Evolutionary conservation across 2,888 invertebrate genomes (phyloP).

Genomic region (Stratiomys singularior): DNA sequence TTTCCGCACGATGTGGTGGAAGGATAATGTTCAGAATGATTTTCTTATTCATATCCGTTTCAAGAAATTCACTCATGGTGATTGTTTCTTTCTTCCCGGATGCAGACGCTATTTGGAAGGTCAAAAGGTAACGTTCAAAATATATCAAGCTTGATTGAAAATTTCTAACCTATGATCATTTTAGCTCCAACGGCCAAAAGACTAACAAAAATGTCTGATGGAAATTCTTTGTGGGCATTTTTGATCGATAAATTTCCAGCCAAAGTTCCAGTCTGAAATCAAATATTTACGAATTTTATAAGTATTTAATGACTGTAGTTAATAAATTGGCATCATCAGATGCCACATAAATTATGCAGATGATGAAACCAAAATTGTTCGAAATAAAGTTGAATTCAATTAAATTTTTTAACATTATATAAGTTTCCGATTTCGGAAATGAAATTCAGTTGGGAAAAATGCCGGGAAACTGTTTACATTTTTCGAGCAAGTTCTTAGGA

Average conservation of each 20-base stretch:
- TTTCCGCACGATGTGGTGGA: slow-evolving; percentile 55
- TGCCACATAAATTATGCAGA: no score
- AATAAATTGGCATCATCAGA: no score
- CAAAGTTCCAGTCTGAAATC: slow-evolving; percentile 68
- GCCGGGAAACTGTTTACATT: no score
- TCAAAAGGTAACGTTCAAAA: neutral
- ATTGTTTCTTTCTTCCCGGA: neutral
- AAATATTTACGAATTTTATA: slow-evolving; percentile 42
- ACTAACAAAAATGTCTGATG: slow-evolving; percentile 70
- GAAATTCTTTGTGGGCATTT: slow-evolving; percentile 71
- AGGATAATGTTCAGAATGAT: slow-evolving; percentile 60
- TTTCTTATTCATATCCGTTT: slow-evolving; percentile 65
- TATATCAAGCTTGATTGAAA: slow-evolving; percentile 52
- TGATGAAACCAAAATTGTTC: no score
- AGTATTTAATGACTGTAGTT: no score
- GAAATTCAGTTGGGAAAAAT: no score
- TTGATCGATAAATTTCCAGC: slow-evolving; percentile 76
- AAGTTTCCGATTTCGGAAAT: no score
- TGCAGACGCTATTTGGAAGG: neutral
- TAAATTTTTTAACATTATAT: no score
- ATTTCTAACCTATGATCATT: slow-evolving; percentile 58
- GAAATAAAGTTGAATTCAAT: no score
- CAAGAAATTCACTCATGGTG: slow-evolving; percentile 61
- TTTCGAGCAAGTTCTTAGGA: no score
- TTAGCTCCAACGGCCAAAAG: slow-evolving; percentile 64